Conservation (phyloP, 2,113 vertebrate species). For the Piaya cayana region DNA sequence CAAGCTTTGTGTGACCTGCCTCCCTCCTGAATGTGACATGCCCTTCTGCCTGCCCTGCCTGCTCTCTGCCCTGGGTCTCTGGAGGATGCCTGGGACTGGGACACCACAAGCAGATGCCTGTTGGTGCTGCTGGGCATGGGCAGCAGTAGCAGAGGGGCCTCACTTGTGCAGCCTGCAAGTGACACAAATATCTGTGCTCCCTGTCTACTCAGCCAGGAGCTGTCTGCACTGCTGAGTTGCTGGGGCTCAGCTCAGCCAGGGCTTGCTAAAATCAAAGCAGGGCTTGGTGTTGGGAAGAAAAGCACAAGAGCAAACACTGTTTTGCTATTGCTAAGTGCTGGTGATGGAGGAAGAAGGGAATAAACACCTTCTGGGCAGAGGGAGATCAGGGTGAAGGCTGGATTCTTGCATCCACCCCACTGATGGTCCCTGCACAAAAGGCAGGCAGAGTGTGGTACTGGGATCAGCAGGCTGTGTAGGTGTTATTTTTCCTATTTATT, state of each 20-base stretch:
- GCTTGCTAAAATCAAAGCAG: not conserved
- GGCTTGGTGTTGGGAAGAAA: not conserved
- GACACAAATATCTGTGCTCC: accelerated
- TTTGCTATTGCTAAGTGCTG: not conserved
- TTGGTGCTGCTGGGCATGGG: not conserved
- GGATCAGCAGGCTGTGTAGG: not conserved
- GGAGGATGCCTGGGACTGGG: not conserved
- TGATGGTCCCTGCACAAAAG: not conserved
- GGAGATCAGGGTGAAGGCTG: not conserved
- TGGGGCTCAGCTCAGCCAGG: not conserved
- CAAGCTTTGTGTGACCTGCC: not conserved
- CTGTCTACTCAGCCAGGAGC: accelerated
- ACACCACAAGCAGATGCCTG: not conserved
- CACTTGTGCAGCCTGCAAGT: not conserved
- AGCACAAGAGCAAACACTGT: not conserved
- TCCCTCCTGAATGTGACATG: not conserved
- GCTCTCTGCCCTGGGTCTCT: accelerated
- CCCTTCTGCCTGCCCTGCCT: not conserved
- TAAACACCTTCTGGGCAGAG: not conserved
- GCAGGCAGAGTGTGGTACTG: not conserved
- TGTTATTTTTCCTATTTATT: not conserved
- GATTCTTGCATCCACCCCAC: not conserved
- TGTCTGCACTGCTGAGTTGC: not conserved
- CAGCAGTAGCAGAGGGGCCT: not conserved
- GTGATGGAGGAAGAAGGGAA: not conserved